Conservation (phyloP, 2,797 vertebrate genomes). For the Epinephelus coioides region DNA sequence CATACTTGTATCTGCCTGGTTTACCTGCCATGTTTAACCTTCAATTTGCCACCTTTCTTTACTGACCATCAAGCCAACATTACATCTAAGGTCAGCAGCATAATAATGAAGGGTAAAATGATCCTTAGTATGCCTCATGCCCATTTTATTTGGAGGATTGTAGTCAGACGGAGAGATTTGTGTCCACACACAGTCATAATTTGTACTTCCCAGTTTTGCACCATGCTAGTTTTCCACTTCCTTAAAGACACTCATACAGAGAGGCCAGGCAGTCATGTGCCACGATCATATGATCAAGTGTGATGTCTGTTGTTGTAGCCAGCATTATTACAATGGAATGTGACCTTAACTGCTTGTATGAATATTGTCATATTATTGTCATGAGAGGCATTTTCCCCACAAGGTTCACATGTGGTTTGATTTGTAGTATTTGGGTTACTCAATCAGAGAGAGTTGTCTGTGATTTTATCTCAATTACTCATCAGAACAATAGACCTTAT, state of each 20-base stretch:
- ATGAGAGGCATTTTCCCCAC: background rate
- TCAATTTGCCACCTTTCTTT: background rate
- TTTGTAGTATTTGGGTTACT: conserved; percentile 3
- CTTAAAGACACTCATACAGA: conserved; percentile 57
- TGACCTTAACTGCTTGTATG: background rate
- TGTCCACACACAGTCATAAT: conserved; percentile 46
- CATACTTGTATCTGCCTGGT: background rate
- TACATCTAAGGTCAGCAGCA: background rate
- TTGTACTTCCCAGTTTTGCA: conserved; percentile 75
- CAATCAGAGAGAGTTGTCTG: background rate
- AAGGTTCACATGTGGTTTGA: background rate
- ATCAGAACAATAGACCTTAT: conserved; percentile 39
- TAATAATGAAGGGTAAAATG: conserved; percentile 3
- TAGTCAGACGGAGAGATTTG: background rate
- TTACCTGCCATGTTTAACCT: background rate
- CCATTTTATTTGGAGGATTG: conserved; percentile 6
- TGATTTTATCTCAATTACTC: conserved; percentile 24
- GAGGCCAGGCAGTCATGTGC: conserved; percentile 78
- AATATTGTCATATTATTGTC: background rate
- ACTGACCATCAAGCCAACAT: background rate
- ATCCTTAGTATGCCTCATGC: background rate
- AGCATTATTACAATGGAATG: background rate
- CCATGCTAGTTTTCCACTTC: conserved; percentile 80
- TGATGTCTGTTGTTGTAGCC: conserved; percentile 31
- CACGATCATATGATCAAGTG: conserved; percentile 82